Percentiles rank a stretch among this genome's conserved stretches.
phyloP scores from a whole-genome alignment of 2,888 invertebrate genomes.

The Standfussiana lucernea region DNA sequence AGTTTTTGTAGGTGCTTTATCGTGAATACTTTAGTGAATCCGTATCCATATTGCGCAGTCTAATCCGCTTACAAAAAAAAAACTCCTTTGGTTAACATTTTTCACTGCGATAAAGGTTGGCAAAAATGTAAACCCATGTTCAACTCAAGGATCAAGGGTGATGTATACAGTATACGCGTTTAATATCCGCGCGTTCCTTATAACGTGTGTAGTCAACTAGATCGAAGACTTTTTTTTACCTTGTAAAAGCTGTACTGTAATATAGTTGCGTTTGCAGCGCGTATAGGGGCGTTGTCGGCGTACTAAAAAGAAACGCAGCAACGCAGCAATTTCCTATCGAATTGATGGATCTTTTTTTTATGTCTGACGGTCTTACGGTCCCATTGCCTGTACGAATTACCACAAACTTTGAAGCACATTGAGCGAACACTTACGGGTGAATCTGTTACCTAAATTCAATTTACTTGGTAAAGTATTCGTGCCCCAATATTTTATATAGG shows the following conservation, averaged over 20 bases:
- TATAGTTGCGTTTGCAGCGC: neutral
- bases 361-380: too few relatives aligned
- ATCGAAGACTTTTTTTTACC: neutral
- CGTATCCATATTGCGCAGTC: too few relatives aligned
- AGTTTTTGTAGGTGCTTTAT: too few relatives aligned
- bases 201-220: neutral
- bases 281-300: neutral
- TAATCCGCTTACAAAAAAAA: too few relatives aligned
- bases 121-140: neutral
- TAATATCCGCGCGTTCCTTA: neutral
- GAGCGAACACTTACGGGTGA: neutral
- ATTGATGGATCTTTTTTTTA: neutral
- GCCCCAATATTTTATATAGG: neutral
- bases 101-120: neutral
- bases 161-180: neutral
- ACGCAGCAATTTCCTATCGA: too few relatives aligned
- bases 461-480: neutral
- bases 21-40: too few relatives aligned
- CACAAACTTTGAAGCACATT: constrained; percentile 4
- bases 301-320: neutral
- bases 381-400: constrained; percentile 2
- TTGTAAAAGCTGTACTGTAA: neutral
- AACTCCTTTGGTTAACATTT: neutral
- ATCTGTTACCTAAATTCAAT: constrained; percentile 11
- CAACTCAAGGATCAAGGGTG: too few relatives aligned